Conservation (phyloP, 2,113 vertebrate genomes). For the Lepisosteus osseus region DNA sequence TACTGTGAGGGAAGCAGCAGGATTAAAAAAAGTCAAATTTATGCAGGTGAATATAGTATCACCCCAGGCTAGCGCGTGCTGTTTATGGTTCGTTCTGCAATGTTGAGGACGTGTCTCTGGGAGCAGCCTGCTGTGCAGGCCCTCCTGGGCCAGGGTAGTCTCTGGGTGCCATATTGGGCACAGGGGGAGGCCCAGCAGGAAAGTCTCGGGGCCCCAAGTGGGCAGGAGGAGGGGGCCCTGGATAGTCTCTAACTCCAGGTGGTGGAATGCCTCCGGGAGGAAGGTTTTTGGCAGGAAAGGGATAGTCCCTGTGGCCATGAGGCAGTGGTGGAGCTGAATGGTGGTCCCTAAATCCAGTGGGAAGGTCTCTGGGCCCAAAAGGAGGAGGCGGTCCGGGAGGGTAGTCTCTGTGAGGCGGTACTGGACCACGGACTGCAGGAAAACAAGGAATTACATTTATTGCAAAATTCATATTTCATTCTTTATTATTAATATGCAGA, state of each 20-base stretch:
- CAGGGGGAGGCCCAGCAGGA: conserved; percentile 35
- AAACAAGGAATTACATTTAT: background rate
- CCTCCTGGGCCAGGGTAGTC: conserved; percentile 58
- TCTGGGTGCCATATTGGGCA: conserved; percentile 41
- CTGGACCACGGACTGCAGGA: conserved; percentile 46
- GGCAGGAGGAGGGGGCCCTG: conserved; percentile 53
- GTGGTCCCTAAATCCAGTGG: conserved; percentile 47
- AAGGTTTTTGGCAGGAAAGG: conserved; percentile 45
- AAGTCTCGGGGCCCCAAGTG: conserved; percentile 41
- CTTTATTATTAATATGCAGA: no score
- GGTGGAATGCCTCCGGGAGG: conserved; percentile 61
- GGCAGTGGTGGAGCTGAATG: conserved; percentile 18
- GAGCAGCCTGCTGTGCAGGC: conserved; percentile 30
- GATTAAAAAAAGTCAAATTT: conserved; percentile 37
- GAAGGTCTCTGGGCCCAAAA: conserved; percentile 54
- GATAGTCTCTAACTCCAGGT: conserved; percentile 52
- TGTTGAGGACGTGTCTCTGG: conserved; percentile 64
- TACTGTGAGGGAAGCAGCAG: conserved; percentile 31
- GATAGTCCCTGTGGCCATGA: conserved; percentile 47
- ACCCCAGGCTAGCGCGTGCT: conserved; percentile 18
- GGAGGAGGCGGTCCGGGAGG: conserved; percentile 67
- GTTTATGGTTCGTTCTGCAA: conserved; percentile 53
- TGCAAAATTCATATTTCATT: background rate
- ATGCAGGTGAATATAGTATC: conserved; percentile 19
- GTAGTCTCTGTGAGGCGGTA: conserved; percentile 46